Conservation (phyloP, 1,140 invertebrate genomes). For the Drosophila sucinea region DNA sequence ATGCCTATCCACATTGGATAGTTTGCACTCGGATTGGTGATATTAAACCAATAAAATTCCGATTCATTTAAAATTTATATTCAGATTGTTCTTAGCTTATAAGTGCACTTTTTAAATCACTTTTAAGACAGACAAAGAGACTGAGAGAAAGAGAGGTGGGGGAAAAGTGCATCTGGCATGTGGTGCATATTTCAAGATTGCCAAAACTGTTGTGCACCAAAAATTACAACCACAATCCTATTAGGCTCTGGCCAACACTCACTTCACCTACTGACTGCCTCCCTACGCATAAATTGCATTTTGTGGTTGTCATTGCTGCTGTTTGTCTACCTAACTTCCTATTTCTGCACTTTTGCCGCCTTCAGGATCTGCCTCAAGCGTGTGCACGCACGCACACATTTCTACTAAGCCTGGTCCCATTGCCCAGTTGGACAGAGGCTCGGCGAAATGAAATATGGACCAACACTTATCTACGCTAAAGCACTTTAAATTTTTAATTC, state of each 20-base stretch:
- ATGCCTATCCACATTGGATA: too few relatives aligned
- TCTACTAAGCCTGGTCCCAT: conserved; percentile 49
- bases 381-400: conserved; percentile 27
- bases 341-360: conserved; percentile 39
- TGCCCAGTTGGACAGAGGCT: conserved; percentile 6
- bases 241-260: conserved; percentile 25
- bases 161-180: neutral
- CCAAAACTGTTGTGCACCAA: conserved; percentile 11
- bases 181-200: conserved; percentile 29
- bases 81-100: too few relatives aligned
- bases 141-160: neutral
- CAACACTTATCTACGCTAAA: too few relatives aligned
- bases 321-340: conserved; percentile 40
- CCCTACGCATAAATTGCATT: conserved; percentile 49
- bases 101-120: too few relatives aligned
- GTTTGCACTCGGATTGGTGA: too few relatives aligned
- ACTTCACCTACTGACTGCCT: neutral
- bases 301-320: conserved; percentile 21
- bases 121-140: neutral
- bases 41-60: too few relatives aligned
- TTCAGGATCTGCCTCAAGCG: conserved; percentile 8
- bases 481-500: too few relatives aligned
- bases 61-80: too few relatives aligned
- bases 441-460: too few relatives aligned
- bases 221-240: conserved; percentile 61